These are phyloP conservation scores for Kuschelorhynchus macadamiae DNA, from an alignment of 2,888 invertebrate genomes.

Conservation along the genomic window DNA sequence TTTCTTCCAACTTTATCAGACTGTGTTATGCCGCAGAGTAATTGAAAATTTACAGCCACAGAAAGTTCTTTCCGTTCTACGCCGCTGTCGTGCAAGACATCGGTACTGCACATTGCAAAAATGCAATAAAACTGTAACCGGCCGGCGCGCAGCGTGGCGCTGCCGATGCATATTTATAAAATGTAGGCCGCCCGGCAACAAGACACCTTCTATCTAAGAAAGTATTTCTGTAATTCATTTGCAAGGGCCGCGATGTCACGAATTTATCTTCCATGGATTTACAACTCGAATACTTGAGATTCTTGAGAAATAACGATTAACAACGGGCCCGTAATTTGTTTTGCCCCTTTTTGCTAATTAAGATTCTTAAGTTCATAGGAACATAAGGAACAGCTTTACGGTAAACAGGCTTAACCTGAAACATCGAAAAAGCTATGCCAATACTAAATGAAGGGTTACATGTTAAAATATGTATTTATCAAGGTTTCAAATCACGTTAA, in stretches of 20 bases:
- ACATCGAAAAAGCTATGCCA: too few species aligned
- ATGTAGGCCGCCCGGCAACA: conserved; percentile 40
- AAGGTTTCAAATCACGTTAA: too few species aligned
- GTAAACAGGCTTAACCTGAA: too few species aligned
- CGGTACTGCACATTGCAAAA: conserved; percentile 9
- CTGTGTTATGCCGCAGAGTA: too few species aligned
- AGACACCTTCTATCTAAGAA: conserved; percentile 27
- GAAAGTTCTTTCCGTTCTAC: neutral
- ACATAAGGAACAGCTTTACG: too few species aligned
- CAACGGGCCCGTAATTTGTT: too few species aligned
- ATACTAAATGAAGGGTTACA: too few species aligned
- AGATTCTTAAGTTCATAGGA: too few species aligned
- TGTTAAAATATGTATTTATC: too few species aligned
- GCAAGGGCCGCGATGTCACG: conserved; percentile 12
- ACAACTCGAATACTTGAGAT: conserved; percentile 4
- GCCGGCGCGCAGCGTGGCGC: conserved; percentile 1
- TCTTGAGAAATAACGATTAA: neutral
- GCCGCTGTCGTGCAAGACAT: neutral
- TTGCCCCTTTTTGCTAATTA: too few species aligned
- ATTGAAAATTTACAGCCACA: too few species aligned
- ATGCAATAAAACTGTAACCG: neutral
- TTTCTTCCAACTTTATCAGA: too few species aligned
- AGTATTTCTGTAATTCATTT: conserved; percentile 35
- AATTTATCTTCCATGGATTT: conserved; percentile 22
- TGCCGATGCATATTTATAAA: conserved; percentile 35